Evolutionary conservation across 1,140 invertebrate genomes (phyloP).

Genomic region (Pygmarrhopalites habei): DNA sequence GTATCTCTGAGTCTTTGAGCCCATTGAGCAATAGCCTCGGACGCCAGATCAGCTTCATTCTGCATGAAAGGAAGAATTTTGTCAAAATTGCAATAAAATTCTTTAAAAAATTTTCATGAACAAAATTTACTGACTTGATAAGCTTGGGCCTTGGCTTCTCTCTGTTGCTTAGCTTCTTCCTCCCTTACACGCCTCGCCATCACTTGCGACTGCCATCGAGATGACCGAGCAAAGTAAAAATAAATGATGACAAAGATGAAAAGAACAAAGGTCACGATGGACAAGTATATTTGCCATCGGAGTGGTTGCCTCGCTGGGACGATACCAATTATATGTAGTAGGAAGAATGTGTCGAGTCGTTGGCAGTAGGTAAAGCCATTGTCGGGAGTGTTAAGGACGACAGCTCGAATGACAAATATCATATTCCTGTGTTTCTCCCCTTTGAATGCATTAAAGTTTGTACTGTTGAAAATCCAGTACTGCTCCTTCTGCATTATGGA

Average conservation of each 20-base stretch:
- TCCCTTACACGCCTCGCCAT: neutral
- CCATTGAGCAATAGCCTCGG: too few species aligned
- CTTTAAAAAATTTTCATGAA: too few species aligned
- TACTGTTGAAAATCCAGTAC: constrained; percentile 18
- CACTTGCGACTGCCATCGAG: neutral
- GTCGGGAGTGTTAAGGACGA: constrained; percentile 29
- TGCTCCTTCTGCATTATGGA: neutral
- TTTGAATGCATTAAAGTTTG: constrained; percentile 21
- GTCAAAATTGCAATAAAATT: too few species aligned
- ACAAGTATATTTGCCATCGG: constrained; percentile 8
- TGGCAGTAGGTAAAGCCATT: constrained; percentile 30
- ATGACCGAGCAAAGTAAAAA: neutral
- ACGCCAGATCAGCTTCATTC: too few species aligned
- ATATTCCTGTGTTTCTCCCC: constrained; percentile 21
- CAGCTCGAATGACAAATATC: constrained; percentile 31
- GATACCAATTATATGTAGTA: constrained; percentile 20
- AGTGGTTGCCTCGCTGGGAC: constrained; percentile 20
- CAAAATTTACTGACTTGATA: too few species aligned
- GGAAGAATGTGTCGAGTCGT: constrained; percentile 28
- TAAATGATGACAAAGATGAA: constrained; percentile 1
- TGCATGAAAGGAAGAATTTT: too few species aligned
- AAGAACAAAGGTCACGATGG: constrained; percentile 2
- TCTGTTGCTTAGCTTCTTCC: neutral
- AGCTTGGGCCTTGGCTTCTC: constrained; percentile 1
- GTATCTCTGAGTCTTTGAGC: too few species aligned